Conservation (phyloP, 1,140 invertebrate genomes). For the Steinernema khuongi region DNA sequence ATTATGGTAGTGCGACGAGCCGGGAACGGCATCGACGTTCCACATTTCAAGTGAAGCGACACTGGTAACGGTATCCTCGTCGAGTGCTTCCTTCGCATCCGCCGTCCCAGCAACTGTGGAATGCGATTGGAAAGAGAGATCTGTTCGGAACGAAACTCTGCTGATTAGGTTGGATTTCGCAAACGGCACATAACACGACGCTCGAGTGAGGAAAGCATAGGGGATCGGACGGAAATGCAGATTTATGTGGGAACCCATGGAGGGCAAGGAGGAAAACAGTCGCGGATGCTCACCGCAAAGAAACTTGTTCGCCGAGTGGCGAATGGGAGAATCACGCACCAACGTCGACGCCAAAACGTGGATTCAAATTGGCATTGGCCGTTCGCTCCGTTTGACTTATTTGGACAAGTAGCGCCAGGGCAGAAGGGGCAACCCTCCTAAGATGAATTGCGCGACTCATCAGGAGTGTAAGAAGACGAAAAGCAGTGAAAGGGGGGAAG, state of each 20-base stretch:
- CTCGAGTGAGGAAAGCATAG: neutral
- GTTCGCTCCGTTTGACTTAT: constrained; percentile 12
- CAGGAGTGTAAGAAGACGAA: neutral
- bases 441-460: constrained; percentile 2
- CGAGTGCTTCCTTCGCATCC: neutral
- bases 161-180: neutral
- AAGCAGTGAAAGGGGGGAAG: neutral
- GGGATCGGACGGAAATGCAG: neutral
- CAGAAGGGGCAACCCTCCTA: neutral
- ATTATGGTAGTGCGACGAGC: neutral
- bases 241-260: neutral
- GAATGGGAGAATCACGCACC: neutral
- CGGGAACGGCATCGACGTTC: constrained; percentile 2
- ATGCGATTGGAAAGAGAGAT: neutral
- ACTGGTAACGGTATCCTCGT: neutral
- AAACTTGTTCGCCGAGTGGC: neutral
- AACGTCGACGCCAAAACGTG: neutral
- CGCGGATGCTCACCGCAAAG: neutral
- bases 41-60: neutral
- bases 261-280: neutral
- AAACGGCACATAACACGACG: neutral
- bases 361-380: constrained; percentile 14
- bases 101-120: neutral
- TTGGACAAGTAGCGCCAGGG: constrained; percentile 5
- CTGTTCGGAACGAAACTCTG: neutral